Evolutionary conservation across 2,797 vertebrate genomes (phyloP).

Genomic region (Vespertilio murinus): DNA sequence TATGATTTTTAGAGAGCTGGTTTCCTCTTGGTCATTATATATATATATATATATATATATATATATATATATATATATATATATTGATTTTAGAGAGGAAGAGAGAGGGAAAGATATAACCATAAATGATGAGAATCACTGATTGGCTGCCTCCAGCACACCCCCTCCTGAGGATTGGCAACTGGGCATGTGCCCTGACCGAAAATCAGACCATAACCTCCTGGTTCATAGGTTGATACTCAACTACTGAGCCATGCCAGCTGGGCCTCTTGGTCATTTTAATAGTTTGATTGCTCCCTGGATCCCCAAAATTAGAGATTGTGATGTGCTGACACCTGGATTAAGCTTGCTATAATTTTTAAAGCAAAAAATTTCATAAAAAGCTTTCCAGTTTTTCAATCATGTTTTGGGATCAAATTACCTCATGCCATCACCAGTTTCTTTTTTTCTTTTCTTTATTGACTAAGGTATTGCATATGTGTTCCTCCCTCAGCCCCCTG

Average conservation of each 20-base stretch:
- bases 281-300: not conserved
- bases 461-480: no score
- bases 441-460: not conserved
- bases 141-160: no score
- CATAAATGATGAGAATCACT: no score
- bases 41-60: not conserved
- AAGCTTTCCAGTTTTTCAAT: not conserved
- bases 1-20: not conserved
- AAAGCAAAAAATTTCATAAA: not conserved
- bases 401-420: not conserved
- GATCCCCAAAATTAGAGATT: not conserved
- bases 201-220: no score
- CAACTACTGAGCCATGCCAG: no score
- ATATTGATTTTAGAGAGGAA: no score
- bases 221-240: no score
- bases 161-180: no score
- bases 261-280: not conserved
- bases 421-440: not conserved
- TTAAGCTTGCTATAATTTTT: conserved; percentile 9
- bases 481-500: no score
- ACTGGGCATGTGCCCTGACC: no score
- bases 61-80: not conserved
- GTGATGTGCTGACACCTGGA: not conserved
- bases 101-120: no score
- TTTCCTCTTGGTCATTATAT: not conserved